Conservation (phyloP, 2,888 invertebrate species). For the Nephrotoma guestfalica region DNA sequence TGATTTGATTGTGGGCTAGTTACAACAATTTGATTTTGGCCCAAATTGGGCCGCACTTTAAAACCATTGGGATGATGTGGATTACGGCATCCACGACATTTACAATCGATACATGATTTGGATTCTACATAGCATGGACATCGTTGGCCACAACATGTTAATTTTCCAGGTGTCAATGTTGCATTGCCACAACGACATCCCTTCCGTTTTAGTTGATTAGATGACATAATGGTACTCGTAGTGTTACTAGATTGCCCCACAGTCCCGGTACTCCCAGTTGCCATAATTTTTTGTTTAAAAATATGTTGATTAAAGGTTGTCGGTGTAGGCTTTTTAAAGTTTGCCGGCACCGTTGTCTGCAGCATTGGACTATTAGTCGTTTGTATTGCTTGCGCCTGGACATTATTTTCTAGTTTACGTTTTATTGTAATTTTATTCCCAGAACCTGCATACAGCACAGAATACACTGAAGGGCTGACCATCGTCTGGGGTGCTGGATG, state of each 20-base stretch:
- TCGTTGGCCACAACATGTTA: constrained; percentile 86
- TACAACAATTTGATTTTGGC: background rate
- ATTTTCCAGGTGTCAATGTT: constrained; percentile 72
- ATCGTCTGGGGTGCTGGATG: background rate
- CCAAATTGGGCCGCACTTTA: constrained; percentile 39
- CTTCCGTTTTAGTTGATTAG: constrained; percentile 37
- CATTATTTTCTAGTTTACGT: constrained; percentile 42
- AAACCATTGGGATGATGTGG: constrained; percentile 72
- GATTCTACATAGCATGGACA: constrained; percentile 90
- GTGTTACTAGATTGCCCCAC: background rate
- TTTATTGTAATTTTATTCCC: constrained; percentile 76
- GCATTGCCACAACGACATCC: constrained; percentile 88
- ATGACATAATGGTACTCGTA: constrained; percentile 1
- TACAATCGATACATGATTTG: constrained; percentile 78
- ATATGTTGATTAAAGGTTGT: background rate
- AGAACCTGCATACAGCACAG: constrained; percentile 64
- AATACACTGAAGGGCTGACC: constrained; percentile 52
- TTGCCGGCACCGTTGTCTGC: background rate
- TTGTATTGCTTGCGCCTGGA: background rate
- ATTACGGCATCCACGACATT: constrained; percentile 85
- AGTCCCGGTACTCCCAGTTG: background rate
- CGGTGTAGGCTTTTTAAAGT: constrained; percentile 4
- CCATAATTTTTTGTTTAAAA: background rate
- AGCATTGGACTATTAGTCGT: background rate
- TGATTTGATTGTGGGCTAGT: background rate